Evolutionary conservation across 2,888 invertebrate species (phyloP).

Genomic region (Drosophila monieri): DNA sequence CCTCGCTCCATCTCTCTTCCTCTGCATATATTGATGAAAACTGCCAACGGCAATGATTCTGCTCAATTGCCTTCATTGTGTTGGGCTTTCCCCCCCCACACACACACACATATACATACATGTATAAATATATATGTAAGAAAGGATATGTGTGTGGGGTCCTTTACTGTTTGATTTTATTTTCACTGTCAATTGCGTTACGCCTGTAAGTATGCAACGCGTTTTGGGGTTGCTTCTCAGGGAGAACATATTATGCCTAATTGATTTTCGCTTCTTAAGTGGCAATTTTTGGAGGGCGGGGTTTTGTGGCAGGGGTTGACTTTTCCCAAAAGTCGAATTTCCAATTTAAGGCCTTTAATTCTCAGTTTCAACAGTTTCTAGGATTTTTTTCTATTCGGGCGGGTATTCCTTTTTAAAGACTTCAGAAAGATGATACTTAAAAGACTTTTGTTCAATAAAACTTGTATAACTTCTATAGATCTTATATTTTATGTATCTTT

Average conservation of each 20-base stretch:
- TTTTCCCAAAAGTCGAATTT: not conserved
- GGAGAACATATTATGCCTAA: slow-evolving; percentile 58
- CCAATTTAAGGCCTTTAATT: not conserved
- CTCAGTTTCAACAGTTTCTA: not conserved
- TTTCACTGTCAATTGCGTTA: slow-evolving; percentile 67
- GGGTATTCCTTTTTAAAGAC: not conserved
- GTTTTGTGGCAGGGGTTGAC: not conserved
- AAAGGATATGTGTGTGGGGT: slow-evolving; percentile 7
- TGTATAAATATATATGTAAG: not conserved
- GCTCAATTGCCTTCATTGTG: slow-evolving; percentile 77
- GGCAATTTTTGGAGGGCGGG: slow-evolving; percentile 31
- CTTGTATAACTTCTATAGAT: too few species aligned
- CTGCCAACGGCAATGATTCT: slow-evolving; percentile 77
- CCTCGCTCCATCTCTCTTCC: slow-evolving; percentile 8
- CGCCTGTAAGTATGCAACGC: slow-evolving; percentile 64
- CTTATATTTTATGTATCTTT: too few species aligned
- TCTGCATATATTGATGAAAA: slow-evolving; percentile 51
- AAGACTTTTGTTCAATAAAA: not conserved
- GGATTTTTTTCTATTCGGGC: not conserved
- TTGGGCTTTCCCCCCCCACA: slow-evolving; percentile 12
- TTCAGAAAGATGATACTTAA: not conserved
- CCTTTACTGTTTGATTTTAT: slow-evolving; percentile 56
- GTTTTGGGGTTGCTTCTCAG: slow-evolving; percentile 31
- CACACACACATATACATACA: slow-evolving; percentile 1
- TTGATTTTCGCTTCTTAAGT: slow-evolving; percentile 59